Evolutionary conservation across 2,888 invertebrate species (phyloP).

Genomic region (Drosophila stalkeri): DNA sequence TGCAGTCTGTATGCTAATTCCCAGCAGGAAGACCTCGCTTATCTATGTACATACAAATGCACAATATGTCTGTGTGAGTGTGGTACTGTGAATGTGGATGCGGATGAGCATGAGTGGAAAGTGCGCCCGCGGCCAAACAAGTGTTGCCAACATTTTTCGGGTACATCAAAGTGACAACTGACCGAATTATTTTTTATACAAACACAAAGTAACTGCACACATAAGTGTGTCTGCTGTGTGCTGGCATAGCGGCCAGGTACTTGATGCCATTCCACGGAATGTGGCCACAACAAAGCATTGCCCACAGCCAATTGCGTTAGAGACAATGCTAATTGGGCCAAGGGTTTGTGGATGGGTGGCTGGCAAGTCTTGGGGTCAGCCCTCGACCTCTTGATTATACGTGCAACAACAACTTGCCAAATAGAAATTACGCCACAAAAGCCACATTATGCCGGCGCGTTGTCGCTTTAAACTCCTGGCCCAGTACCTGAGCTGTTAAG

Average conservation of each 20-base stretch:
- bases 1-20: constrained; percentile 75
- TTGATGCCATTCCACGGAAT: constrained; percentile 49
- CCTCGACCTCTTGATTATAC: constrained; percentile 56
- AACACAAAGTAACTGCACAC: constrained; percentile 17
- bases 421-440: constrained; percentile 76
- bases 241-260: constrained; percentile 42
- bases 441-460: constrained; percentile 77
- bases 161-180: constrained; percentile 78
- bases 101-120: constrained; percentile 16
- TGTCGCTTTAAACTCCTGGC: constrained; percentile 51
- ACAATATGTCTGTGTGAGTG: not conserved
- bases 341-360: constrained; percentile 16
- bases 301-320: constrained; percentile 72
- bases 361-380: constrained; percentile 25
- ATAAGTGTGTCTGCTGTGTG: constrained; percentile 10
- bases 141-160: constrained; percentile 60
- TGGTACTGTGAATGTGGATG: not conserved
- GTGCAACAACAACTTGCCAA: constrained; percentile 63
- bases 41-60: constrained; percentile 12
- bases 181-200: constrained; percentile 65
- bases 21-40: constrained; percentile 63
- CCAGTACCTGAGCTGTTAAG: constrained; percentile 30
- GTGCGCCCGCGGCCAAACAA: constrained; percentile 56
- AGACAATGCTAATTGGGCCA: constrained; percentile 76
- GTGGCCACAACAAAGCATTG: constrained; percentile 75